Percentiles rank a stretch among this genome's conserved stretches.
Conservation (phyloP, 2,888 invertebrate species). For the Sisyra terminalis region DNA sequence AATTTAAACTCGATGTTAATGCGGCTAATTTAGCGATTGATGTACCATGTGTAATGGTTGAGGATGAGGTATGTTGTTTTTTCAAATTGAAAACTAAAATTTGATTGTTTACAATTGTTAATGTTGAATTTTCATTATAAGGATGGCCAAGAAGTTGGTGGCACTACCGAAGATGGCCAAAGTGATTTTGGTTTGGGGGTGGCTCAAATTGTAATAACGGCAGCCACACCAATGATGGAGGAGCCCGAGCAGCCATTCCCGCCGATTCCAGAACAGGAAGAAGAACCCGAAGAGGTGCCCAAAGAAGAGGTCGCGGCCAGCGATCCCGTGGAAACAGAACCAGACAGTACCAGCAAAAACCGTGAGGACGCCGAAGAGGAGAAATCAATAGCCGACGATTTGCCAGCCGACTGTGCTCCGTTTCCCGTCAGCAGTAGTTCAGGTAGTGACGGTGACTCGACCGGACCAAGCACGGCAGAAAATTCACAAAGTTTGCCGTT, state of each 20-base stretch:
- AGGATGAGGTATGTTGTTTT: neutral
- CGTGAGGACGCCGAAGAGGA: conserved; percentile 20
- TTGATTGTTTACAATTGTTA: neutral
- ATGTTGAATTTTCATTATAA: conserved; percentile 5
- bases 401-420: conserved; percentile 39
- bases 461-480: conserved; percentile 43
- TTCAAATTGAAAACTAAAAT: too few species aligned
- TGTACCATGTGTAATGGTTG: conserved; percentile 4
- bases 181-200: conserved; percentile 56
- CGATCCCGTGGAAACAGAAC: conserved; percentile 12
- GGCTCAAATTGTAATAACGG: conserved; percentile 83
- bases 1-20: neutral
- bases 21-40: neutral
- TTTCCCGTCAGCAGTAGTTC: conserved; percentile 47
- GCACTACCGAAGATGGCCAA: conserved; percentile 13
- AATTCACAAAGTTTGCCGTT: conserved; percentile 37
- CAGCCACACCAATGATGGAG: conserved; percentile 84
- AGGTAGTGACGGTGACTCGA: conserved; percentile 46
- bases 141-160: conserved; percentile 11
- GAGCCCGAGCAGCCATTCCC: conserved; percentile 70
- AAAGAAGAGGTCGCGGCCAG: conserved; percentile 13
- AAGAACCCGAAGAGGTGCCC: conserved; percentile 18
- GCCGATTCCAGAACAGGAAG: conserved; percentile 28
- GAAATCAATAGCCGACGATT: conserved; percentile 31
- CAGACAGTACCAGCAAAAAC: conserved; percentile 11